These are phyloP conservation scores for Thrips palmi DNA, from an alignment of 1,140 invertebrate species.

Conservation along the genomic window DNA sequence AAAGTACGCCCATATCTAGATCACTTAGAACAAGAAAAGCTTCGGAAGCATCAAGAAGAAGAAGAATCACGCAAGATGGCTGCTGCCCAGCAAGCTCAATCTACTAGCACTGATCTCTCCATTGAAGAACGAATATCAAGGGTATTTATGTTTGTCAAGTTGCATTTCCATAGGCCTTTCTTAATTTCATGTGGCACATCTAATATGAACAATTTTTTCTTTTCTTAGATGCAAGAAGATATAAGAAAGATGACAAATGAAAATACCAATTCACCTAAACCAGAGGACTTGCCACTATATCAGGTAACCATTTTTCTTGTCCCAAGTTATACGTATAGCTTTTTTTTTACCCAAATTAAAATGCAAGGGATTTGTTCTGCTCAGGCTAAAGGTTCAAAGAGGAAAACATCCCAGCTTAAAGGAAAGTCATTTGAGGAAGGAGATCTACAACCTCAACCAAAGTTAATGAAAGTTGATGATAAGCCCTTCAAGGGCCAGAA, in stretches of 20 bases:
- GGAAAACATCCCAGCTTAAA: neutral
- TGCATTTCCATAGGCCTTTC: neutral
- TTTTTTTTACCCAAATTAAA: too few species aligned
- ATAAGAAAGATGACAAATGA: too few species aligned
- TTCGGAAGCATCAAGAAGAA: constrained; percentile 9
- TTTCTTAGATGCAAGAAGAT: neutral
- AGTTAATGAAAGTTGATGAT: neutral
- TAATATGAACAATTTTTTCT: neutral
- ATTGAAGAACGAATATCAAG: too few species aligned
- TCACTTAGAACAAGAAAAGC: constrained; percentile 10
- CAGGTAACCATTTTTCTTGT: too few species aligned
- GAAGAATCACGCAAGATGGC: constrained; percentile 1
- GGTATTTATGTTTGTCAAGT: too few species aligned
- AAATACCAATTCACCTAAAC: too few species aligned
- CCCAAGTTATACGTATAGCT: too few species aligned
- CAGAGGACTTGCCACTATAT: too few species aligned
- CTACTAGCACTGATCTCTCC: too few species aligned
- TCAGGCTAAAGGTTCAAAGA: neutral
- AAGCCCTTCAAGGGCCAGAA: too few species aligned
- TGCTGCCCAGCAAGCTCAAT: constrained; percentile 1
- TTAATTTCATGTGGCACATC: neutral
- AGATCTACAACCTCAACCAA: neutral
- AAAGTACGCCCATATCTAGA: constrained; percentile 11
- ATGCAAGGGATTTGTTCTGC: too few species aligned
- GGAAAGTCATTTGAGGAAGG: neutral